phyloP scores from a whole-genome alignment of 2,797 vertebrate genomes.

The Novumbra hubbsi region DNA sequence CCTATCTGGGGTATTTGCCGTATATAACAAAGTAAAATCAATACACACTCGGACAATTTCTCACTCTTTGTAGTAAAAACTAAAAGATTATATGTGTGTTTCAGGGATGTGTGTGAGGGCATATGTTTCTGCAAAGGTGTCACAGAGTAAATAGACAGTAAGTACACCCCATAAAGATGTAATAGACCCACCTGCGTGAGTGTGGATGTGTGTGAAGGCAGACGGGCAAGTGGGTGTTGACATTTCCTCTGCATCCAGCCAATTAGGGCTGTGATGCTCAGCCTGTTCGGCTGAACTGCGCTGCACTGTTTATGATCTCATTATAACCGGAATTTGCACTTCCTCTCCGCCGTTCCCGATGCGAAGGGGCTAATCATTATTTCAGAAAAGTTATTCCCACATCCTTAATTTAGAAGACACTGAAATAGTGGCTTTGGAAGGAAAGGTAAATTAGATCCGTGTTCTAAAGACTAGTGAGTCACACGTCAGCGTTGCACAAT shows the following conservation, averaged over 20 bases:
- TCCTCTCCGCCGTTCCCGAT: conserved; percentile 50
- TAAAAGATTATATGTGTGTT: not conserved
- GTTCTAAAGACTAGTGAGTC: conserved; percentile 43
- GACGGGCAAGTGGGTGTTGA: not conserved
- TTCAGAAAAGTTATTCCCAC: conserved; percentile 60
- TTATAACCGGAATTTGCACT: conserved; percentile 53
- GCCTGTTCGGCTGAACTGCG: conserved; percentile 20
- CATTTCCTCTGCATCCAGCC: conserved; percentile 52
- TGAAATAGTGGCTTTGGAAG: conserved; percentile 40
- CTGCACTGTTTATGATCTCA: conserved; percentile 67
- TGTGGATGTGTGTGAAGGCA: not conserved
- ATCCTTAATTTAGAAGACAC: conserved; percentile 61
- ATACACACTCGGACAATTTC: no score
- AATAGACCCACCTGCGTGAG: not conserved
- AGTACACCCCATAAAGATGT: conserved; percentile 2
- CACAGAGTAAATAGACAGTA: conserved; percentile 3
- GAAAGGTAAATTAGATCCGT: conserved; percentile 46
- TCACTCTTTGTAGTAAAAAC: not conserved
- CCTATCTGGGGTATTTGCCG: conserved; percentile 26
- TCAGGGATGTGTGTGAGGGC: not conserved
- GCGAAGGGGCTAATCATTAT: conserved; percentile 55
- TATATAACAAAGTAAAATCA: conserved; percentile 27
- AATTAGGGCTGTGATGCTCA: conserved; percentile 69
- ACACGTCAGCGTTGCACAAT: conserved; percentile 12
- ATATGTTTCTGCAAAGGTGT: not conserved